phyloP scores from a whole-genome alignment of 2,797 vertebrate genomes.

The Smutsia temminckii region DNA sequence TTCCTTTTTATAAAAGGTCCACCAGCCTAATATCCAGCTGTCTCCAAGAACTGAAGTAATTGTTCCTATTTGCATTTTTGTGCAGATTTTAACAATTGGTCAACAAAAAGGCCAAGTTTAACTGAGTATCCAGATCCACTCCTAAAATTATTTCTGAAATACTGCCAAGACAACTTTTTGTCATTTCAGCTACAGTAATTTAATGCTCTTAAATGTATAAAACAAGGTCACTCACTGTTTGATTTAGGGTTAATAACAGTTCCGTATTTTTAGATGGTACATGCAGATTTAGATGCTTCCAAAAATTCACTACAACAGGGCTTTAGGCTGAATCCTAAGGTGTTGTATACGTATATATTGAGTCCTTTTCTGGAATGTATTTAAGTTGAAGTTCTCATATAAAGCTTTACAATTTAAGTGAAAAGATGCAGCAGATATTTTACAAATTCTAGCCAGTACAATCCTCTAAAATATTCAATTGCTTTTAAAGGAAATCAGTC shows the following conservation, averaged over 20 bases:
- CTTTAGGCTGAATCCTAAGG: not conserved
- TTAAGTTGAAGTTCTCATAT: slow-evolving; percentile 58
- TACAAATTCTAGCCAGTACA: not conserved
- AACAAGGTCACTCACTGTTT: not conserved
- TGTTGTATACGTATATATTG: not conserved
- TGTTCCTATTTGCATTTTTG: slow-evolving; percentile 13
- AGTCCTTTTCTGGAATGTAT: slow-evolving; percentile 1
- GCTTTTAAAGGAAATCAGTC: slow-evolving; percentile 60
- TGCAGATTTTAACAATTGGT: slow-evolving; percentile 23
- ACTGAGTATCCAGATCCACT: not conserved
- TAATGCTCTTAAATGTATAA: not conserved
- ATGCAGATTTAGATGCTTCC: not conserved
- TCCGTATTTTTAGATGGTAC: slow-evolving; percentile 9
- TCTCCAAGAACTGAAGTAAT: not conserved
- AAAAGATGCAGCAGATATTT: slow-evolving; percentile 56
- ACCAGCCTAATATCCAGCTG: slow-evolving; percentile 35
- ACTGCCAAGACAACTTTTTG: not conserved
- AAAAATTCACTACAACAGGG: not conserved
- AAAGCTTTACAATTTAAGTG: slow-evolving; percentile 58
- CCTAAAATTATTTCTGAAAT: slow-evolving; percentile 23
- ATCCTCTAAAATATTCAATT: slow-evolving; percentile 56
- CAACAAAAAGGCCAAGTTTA: not conserved
- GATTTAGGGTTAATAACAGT: not conserved
- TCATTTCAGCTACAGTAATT: not conserved
- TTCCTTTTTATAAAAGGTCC: slow-evolving; percentile 20